These are phyloP conservation scores for Dascillus cervinus DNA, from an alignment of 2,888 invertebrate genomes.

Conservation along the genomic window DNA sequence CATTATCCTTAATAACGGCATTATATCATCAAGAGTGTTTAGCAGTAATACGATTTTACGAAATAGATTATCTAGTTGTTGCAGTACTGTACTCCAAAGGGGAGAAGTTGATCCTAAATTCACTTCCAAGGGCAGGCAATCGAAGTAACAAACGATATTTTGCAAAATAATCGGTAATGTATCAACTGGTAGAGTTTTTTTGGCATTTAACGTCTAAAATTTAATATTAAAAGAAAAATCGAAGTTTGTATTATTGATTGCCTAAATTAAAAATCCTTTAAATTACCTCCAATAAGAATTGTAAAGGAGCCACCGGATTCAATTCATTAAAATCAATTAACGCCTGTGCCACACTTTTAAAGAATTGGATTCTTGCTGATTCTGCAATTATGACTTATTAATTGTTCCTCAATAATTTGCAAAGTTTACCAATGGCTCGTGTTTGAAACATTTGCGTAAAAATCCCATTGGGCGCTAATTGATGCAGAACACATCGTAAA, in stretches of 20 bases:
- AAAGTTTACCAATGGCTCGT: conserved; percentile 64
- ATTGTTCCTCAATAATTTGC: not conserved
- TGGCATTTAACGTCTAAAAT: conserved; percentile 62
- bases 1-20: conserved; percentile 68
- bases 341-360: conserved; percentile 89
- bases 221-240: too few relatives aligned
- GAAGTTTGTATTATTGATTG: too few relatives aligned
- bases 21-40: conserved; percentile 61
- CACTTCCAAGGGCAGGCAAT: conserved; percentile 80
- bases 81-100: conserved; percentile 73
- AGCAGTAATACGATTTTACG: conserved; percentile 66
- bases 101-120: conserved; percentile 59
- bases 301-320: conserved; percentile 89
- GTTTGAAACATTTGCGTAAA: conserved; percentile 94
- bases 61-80: conserved; percentile 81
- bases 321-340: conserved; percentile 93
- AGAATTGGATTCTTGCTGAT: conserved; percentile 71
- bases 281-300: conserved; percentile 78
- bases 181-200: conserved; percentile 65
- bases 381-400: conserved; percentile 41
- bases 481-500: conserved; percentile 91
- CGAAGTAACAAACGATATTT: conserved; percentile 90
- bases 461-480: conserved; percentile 93
- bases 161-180: conserved; percentile 71
- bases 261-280: too few relatives aligned